Conservation (phyloP, 2,797 vertebrate species). For the Acanthopagrus latus region DNA sequence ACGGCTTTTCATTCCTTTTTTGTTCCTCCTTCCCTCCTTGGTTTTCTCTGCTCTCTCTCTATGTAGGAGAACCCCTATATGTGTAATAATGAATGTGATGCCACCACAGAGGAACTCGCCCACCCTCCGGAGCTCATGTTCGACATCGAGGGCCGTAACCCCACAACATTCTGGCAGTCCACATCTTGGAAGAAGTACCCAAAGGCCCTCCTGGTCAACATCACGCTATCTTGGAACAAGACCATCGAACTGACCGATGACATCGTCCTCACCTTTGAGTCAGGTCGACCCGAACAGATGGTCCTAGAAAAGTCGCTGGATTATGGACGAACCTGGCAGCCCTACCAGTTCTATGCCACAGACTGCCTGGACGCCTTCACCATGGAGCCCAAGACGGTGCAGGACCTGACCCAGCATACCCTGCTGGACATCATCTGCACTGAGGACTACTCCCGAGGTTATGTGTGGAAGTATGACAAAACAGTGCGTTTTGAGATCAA, state of each 20-base stretch:
- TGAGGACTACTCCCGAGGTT: constrained; percentile 97
- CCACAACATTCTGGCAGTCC: constrained; percentile 98
- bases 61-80: constrained; percentile 97
- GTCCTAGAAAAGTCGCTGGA: constrained; percentile 97
- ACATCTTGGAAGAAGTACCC: constrained; percentile 97
- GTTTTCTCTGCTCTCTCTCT: constrained; percentile 32
- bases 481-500: constrained; percentile 99
- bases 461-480: constrained; percentile 96
- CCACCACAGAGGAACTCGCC: constrained; percentile 93
- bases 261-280: constrained; percentile 97
- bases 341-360: constrained; percentile 98
- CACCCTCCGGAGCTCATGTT: constrained; percentile 98
- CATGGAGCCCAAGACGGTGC: constrained; percentile 97
- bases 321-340: constrained; percentile 96
- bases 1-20: constrained; percentile 2
- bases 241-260: constrained; percentile 98
- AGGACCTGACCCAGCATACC: constrained; percentile 94
- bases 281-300: constrained; percentile 97
- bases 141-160: constrained; percentile 95
- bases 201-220: constrained; percentile 94
- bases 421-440: constrained; percentile 99
- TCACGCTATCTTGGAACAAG: constrained; percentile 98
- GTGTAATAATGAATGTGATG: constrained; percentile 99
- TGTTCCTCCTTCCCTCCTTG: constrained; percentile 3
- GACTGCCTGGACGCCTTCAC: constrained; percentile 98